Percentiles rank a stretch among this genome's conserved stretches.
phyloP scores from a whole-genome alignment of 2,113 vertebrate genomes.

The Crocuta crocuta region DNA sequence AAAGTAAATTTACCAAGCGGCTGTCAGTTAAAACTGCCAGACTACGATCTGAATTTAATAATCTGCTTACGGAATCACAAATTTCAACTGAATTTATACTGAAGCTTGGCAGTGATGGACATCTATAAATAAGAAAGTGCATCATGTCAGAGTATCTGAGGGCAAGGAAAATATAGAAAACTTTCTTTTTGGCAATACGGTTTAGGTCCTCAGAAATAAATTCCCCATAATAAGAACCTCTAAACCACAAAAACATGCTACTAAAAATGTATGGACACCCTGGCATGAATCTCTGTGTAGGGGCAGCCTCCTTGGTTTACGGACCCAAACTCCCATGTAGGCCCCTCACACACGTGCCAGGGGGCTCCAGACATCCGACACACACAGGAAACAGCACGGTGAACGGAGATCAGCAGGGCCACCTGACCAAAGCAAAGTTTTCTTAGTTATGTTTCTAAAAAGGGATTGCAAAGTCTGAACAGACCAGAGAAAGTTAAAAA shows the following conservation, averaged over 20 bases:
- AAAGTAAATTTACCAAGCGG: not conserved
- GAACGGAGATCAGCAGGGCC: not conserved
- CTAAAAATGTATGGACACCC: not conserved
- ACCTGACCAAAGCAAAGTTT: not conserved
- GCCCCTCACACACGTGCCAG: not conserved
- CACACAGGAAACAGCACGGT: fast-evolving
- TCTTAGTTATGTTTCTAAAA: not conserved
- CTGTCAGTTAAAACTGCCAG: not conserved
- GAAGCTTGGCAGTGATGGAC: not conserved
- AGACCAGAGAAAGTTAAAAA: not conserved
- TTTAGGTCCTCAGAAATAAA: slow-evolving; percentile 72
- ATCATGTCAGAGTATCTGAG: not conserved
- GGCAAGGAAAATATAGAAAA: not conserved
- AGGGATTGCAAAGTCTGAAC: not conserved
- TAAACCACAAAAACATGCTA: slow-evolving; percentile 16
- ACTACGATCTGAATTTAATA: not conserved
- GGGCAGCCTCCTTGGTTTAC: not conserved
- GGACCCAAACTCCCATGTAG: fast-evolving
- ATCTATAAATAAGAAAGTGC: not conserved
- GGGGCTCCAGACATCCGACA: not conserved
- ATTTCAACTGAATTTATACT: not conserved
- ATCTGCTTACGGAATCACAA: not conserved
- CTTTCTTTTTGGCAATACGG: slow-evolving; percentile 65
- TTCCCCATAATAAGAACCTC: slow-evolving; percentile 63
- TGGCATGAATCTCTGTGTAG: not conserved